Percentiles rank a stretch among this genome's conserved stretches.
phyloP scores from a whole-genome alignment of 2,797 vertebrate genomes.

The Otus scops region DNA sequence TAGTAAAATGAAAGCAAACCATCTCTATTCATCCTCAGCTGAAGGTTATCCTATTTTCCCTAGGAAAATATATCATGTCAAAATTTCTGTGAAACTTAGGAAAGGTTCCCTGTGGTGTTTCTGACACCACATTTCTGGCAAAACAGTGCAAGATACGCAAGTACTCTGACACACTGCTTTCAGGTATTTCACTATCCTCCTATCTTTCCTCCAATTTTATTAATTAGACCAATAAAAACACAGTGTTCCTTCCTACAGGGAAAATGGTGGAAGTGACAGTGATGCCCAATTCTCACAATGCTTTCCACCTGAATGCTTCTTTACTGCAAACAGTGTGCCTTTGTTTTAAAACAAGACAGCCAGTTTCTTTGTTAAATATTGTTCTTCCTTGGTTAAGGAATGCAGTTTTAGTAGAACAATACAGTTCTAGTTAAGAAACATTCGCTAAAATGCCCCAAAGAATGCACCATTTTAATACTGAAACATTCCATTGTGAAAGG shows the following conservation, averaged over 20 bases:
- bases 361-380: background rate
- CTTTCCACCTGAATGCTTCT: background rate
- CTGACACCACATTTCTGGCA: background rate
- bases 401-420: background rate
- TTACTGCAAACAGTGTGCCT: background rate
- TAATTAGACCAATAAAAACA: background rate
- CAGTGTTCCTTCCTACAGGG: background rate
- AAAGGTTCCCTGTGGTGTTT: background rate
- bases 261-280: background rate
- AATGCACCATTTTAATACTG: background rate
- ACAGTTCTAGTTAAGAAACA: background rate
- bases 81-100: background rate
- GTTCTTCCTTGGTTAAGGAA: background rate
- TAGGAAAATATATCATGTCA: background rate
- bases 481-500: background rate
- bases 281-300: background rate
- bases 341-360: background rate
- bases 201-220: background rate
- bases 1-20: background rate
- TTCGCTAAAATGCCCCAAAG: background rate
- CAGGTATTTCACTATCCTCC: background rate
- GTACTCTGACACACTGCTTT: background rate
- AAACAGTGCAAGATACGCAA: background rate
- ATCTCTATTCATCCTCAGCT: background rate
- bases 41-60: background rate